Evolutionary conservation across 2,888 invertebrate species (phyloP).

Genomic region (Drosophila seclusa): DNA sequence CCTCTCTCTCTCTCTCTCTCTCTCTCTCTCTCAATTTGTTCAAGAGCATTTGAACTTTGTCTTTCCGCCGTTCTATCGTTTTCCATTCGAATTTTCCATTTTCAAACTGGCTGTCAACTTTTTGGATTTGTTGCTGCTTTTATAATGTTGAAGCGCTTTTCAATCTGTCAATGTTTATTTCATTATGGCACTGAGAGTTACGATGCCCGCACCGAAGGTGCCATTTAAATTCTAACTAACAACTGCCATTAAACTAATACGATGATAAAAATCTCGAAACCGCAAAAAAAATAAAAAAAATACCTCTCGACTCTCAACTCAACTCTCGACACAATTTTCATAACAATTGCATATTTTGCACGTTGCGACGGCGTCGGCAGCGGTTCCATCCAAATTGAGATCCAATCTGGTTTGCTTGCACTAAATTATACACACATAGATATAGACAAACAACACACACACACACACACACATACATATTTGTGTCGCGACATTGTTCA

Average conservation of each 20-base stretch:
- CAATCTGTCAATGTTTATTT: slow-evolving; percentile 68
- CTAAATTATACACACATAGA: slow-evolving; percentile 72
- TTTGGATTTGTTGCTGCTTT: slow-evolving; percentile 33
- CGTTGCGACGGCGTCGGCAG: slow-evolving; percentile 56
- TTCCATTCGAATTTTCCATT: slow-evolving; percentile 28
- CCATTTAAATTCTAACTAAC: slow-evolving; percentile 78
- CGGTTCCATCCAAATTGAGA: slow-evolving; percentile 75
- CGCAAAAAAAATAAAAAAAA: slow-evolving; percentile 21
- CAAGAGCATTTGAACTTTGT: slow-evolving; percentile 59
- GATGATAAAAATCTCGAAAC: slow-evolving; percentile 70
- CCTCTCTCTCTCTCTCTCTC: background rate
- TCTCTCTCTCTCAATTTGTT: slow-evolving; percentile 11
- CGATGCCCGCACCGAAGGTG: slow-evolving; percentile 67
- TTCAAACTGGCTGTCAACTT: slow-evolving; percentile 37
- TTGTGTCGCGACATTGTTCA: slow-evolving; percentile 65
- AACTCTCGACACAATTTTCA: slow-evolving; percentile 70
- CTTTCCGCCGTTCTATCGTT: background rate
- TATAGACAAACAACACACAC: slow-evolving; percentile 26
- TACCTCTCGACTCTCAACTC: slow-evolving; percentile 33
- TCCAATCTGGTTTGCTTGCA: slow-evolving; percentile 79
- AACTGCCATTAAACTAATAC: slow-evolving; percentile 79
- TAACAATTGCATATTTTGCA: slow-evolving; percentile 80
- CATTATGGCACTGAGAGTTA: slow-evolving; percentile 47
- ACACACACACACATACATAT: slow-evolving; percentile 27
- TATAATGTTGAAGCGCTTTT: slow-evolving; percentile 48